Percentiles rank a stretch among this genome's conserved stretches.
These are phyloP conservation scores for Hylaeus volcanicus DNA, from an alignment of 1,140 invertebrate species.

Conservation along the genomic window DNA sequence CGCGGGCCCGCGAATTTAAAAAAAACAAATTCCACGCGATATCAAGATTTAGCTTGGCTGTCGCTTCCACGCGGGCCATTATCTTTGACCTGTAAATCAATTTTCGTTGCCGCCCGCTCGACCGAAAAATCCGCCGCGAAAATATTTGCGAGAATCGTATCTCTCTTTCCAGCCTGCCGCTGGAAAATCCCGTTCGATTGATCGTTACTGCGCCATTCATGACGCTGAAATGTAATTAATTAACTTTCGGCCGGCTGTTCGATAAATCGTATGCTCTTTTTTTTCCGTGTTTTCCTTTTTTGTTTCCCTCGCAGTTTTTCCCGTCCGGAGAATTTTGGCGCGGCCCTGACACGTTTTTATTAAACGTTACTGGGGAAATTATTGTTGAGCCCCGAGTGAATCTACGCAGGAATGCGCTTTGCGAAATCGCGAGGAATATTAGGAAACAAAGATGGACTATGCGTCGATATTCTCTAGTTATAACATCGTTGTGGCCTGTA, in stretches of 20 bases:
- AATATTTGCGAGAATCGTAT: constrained; percentile 38
- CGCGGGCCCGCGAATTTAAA: constrained; percentile 14
- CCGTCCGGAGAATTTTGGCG: background rate
- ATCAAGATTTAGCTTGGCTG: constrained; percentile 18
- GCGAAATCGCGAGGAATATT: background rate
- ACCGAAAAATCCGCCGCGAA: constrained; percentile 14
- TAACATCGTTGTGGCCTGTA: too few species aligned
- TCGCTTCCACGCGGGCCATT: constrained; percentile 27
- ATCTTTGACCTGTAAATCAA: constrained; percentile 40
- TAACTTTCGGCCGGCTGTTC: constrained; percentile 1
- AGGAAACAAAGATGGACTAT: background rate
- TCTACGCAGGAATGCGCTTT: background rate
- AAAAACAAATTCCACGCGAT: constrained; percentile 24
- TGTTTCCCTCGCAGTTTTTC: background rate
- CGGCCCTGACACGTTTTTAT: too few species aligned
- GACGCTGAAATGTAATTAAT: constrained; percentile 35
- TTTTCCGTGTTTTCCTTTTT: background rate
- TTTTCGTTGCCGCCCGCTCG: constrained; percentile 3
- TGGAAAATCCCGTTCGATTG: constrained; percentile 21
- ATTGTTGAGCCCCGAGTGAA: too few species aligned
- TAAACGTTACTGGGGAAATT: too few species aligned
- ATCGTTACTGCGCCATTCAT: constrained; percentile 40
- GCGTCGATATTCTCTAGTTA: too few species aligned
- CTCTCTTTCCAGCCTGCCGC: constrained; percentile 6
- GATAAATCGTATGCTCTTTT: constrained; percentile 4